Conservation (phyloP, 2,797 vertebrate genomes). For the Gymnothorax reevesii region DNA sequence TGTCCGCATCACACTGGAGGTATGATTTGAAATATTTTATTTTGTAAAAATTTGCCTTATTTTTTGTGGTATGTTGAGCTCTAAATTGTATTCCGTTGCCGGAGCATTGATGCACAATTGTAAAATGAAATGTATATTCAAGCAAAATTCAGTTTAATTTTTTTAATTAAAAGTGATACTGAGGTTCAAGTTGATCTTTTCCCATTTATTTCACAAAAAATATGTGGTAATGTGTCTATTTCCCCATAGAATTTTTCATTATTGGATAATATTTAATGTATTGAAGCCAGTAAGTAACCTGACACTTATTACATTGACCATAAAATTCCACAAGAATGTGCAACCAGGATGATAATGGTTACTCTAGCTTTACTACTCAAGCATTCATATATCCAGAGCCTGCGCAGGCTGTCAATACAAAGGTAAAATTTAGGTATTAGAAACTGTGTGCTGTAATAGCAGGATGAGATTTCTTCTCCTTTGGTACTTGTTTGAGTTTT, state of each 20-base stretch:
- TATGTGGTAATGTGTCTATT: not conserved
- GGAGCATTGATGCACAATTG: slow-evolving; percentile 13
- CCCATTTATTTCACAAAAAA: not conserved
- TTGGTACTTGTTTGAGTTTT: too few relatives aligned
- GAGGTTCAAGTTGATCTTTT: not conserved
- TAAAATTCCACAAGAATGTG: too few relatives aligned
- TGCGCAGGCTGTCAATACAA: not conserved
- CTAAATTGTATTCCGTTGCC: slow-evolving; percentile 12
- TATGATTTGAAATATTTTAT: slow-evolving; percentile 1
- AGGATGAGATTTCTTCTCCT: not conserved
- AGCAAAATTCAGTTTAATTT: slow-evolving; percentile 10
- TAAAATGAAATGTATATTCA: slow-evolving; percentile 31
- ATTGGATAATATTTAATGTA: not conserved
- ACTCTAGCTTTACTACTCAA: not conserved
- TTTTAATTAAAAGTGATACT: slow-evolving; percentile 33
- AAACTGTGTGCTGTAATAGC: not conserved
- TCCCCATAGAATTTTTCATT: not conserved
- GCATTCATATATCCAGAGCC: not conserved
- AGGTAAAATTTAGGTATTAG: not conserved
- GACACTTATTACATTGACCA: too few relatives aligned
- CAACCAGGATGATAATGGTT: too few relatives aligned
- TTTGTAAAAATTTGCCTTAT: slow-evolving; percentile 11
- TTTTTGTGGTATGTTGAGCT: slow-evolving; percentile 3
- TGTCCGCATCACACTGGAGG: not conserved
- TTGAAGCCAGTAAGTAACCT: not conserved